Evolutionary conservation across 1,140 invertebrate species (phyloP).

Genomic region (Cydia pomonella): DNA sequence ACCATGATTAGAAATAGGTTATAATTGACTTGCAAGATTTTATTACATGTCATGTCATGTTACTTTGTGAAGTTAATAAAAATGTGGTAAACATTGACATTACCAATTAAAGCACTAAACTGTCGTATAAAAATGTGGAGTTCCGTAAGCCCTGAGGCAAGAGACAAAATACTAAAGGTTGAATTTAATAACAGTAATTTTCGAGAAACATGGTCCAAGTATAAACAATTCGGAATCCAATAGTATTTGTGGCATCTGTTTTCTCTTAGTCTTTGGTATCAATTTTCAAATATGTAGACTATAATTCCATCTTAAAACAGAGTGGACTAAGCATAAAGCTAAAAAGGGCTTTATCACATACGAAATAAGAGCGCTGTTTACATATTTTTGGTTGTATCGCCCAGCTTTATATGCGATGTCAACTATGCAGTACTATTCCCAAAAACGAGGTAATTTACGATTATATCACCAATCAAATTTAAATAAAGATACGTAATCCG

Average conservation of each 20-base stretch:
- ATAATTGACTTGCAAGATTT: too few relatives aligned
- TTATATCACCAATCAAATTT: constrained; percentile 34
- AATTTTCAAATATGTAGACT: not conserved
- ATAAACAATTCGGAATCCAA: not conserved
- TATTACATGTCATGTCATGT: too few relatives aligned
- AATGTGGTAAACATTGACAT: too few relatives aligned
- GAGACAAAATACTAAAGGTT: not conserved
- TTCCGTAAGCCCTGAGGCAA: not conserved
- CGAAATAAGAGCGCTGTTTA: not conserved
- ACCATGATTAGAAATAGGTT: too few relatives aligned
- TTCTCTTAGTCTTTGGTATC: not conserved
- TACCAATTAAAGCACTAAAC: too few relatives aligned
- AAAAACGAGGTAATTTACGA: constrained; percentile 27
- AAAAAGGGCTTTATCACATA: not conserved
- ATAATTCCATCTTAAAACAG: not conserved
- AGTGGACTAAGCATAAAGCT: not conserved
- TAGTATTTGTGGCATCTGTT: constrained; percentile 1
- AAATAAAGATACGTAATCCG: constrained; percentile 32
- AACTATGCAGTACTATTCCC: constrained; percentile 15
- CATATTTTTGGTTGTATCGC: not conserved
- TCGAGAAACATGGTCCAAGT: not conserved
- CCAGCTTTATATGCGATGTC: constrained; percentile 1
- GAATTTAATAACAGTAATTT: not conserved
- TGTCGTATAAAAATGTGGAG: not conserved
- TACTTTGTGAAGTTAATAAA: too few relatives aligned